Conservation (phyloP, 2,113 vertebrate species). For the Myiagra hebetior region DNA sequence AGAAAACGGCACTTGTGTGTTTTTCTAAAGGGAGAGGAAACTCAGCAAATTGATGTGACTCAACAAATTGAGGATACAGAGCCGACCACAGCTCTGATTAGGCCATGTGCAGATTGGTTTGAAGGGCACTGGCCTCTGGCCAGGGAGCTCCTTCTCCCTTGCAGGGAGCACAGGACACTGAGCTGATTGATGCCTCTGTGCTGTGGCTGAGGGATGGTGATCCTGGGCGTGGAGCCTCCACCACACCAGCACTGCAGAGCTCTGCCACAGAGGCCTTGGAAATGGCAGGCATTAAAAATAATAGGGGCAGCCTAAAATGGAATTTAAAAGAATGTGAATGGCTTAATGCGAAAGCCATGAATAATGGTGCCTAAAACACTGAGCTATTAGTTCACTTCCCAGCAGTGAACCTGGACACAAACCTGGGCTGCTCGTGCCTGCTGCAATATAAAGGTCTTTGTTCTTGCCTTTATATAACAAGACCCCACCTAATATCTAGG, state of each 20-base stretch:
- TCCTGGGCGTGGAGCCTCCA: background rate
- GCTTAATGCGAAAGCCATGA: background rate
- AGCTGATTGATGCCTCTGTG: background rate
- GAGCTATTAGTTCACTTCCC: background rate
- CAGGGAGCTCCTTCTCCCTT: background rate
- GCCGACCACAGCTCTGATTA: conserved; percentile 18
- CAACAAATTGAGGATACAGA: conserved; percentile 45
- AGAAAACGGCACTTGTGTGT: background rate
- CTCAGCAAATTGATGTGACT: conserved; percentile 57
- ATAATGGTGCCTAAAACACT: background rate
- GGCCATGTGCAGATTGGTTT: conserved; percentile 9
- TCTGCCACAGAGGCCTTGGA: background rate
- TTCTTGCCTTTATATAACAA: background rate
- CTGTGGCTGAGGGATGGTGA: background rate
- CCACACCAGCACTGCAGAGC: background rate
- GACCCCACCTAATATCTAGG: background rate
- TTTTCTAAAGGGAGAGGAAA: conserved; percentile 30
- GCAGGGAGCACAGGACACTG: background rate
- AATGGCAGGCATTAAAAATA: background rate
- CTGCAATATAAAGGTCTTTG: conserved; percentile 1
- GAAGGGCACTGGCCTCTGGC: conserved; percentile 25
- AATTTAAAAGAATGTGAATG: background rate
- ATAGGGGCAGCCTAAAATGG: background rate
- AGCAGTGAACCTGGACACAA: background rate
- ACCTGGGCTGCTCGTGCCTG: background rate